Base-by-base conservation (phyloP, 2,888 invertebrate species). In the Ferrisia virgata region DNA sequence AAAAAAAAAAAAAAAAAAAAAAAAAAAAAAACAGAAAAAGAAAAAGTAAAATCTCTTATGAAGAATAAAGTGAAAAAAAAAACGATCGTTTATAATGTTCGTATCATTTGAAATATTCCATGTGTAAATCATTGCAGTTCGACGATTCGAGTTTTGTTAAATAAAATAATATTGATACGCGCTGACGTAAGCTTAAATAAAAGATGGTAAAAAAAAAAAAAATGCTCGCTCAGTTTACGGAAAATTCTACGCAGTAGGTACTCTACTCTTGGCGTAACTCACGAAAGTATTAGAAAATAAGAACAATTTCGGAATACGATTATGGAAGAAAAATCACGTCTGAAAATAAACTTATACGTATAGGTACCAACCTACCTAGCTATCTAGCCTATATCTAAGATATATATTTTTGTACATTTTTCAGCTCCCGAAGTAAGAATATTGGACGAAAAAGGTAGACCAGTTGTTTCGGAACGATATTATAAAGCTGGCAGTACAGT, bases 401-500 rank as follows among this genome's bases (percentile, higher is more conserved):
- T n/a, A n/a, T n/a, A n/a, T n/a, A n/a, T 39, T 47, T 47, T 80
- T 80, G 22, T 85, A 18, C 84, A 86, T 85, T 86, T 89, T 89
- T 64, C 89, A 92, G 92, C 91, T 84, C 92, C 92, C 18, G 90
- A 90, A 86, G 89, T 92, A 86, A 89, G 89, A 86, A 91, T 92
- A 87, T 90, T 90, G 86, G 92, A 92, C 88, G 92, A 92, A 88
- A 91, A 91, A 83, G 90, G 91, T 72, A 89, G 91, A 86, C 89
- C 89, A 86, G 90, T 91, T 86, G 89, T 90, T 79, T 22, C 18
- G 5, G 90, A 92, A 87, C 89, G 91, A 85, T 91, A 92, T 88
- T 91, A 92, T 87, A 92, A 91, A 87, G 90, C 91, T 25, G 91
- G 91, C 43, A 91, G 91, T 86, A 89, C 90, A 36, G 88, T 91